Base-by-base conservation (phyloP, 1,140 invertebrate genomes). In the Nylanderia fulva region DNA sequence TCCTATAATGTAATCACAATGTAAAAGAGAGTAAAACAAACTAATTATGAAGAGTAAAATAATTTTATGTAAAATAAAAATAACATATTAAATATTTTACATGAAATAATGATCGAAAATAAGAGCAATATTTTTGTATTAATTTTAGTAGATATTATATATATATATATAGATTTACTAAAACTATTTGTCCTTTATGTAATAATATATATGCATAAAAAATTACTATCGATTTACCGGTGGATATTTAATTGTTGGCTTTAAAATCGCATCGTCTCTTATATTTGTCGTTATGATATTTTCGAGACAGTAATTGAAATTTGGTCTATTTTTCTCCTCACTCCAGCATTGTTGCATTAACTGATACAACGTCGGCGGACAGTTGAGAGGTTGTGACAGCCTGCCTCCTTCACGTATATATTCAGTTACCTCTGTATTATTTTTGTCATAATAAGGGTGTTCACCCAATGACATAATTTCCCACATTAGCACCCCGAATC, bases 401-500 rank as follows among this genome's bases (percentile, higher is more conserved):
- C 3, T 33, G 29, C 29, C 29, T 33, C 29, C 29, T 24, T 94
- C 96, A 85, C 97, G 95, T 0, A 99, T 98, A 92, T 98, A 98
- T 84, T 98, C 96, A 27, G 99, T 94, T 21, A 99, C 98, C 93
- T 99, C 98, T 1, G 98, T 95, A 94, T 99, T 99, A 36, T 97
- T 98, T 75, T 97, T 95, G 0, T 98, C 98, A 39, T 98, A 98
- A 95, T 99, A 99, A 0, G 99, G 99, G 87, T 99, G 98, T 91
- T 98, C 98, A 0, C 99, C 99, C 13, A 99, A 94, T 0, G 99
- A 98, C 89, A 99, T 96, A 6, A 99, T 98, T 95, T 99, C 99
- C 99, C 99, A 99, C 92, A 99, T 96, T 6, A 99, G 94, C 0
- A 99, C 98, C 0, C 98, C 99, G 95, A 99, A 99, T 0, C 99